phyloP scores from a whole-genome alignment of 2,113 vertebrate genomes.

The Leucoraja erinaceus region DNA sequence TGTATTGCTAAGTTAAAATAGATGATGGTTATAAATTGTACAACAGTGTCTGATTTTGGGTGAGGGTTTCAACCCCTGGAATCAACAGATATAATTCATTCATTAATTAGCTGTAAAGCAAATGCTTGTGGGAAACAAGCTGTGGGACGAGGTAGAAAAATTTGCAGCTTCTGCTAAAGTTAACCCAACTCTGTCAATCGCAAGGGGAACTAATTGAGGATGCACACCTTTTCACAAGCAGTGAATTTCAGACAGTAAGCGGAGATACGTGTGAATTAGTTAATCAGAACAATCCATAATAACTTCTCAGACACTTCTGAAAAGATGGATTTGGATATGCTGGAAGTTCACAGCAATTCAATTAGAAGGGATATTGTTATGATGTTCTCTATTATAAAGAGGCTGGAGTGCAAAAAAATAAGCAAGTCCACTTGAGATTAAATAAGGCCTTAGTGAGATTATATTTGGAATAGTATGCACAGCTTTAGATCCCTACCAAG shows the following conservation, averaged over 20 bases:
- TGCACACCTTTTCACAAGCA: background rate
- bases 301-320: background rate
- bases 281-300: background rate
- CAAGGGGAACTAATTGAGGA: background rate
- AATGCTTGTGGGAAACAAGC: background rate
- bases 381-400: too few species aligned
- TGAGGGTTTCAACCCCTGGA: background rate
- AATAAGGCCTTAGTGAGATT: too few species aligned
- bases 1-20: background rate
- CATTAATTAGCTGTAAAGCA: background rate
- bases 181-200: background rate
- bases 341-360: too few species aligned
- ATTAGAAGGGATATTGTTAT: too few species aligned
- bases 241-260: background rate
- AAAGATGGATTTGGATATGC: too few species aligned
- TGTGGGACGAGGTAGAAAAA: background rate
- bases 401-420: too few species aligned
- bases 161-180: background rate
- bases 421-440: too few species aligned
- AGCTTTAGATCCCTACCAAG: too few species aligned
- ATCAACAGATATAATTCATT: background rate
- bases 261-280: background rate
- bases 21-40: background rate
- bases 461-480: too few species aligned
- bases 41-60: background rate